Conservation (phyloP, 2,888 invertebrate species). For the Tiliacea citrago region DNA sequence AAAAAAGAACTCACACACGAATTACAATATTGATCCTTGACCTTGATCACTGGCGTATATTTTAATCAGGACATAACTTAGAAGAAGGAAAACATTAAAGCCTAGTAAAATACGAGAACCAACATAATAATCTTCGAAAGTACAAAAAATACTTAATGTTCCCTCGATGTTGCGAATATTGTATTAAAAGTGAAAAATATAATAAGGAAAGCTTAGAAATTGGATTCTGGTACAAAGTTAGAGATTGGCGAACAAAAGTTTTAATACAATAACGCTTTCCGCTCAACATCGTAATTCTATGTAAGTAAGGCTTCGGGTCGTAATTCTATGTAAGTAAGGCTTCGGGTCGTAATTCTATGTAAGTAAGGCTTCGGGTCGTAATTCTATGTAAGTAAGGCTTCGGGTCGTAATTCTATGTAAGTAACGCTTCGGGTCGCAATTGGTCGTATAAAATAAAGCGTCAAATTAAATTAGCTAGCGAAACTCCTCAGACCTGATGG, state of each 20-base stretch:
- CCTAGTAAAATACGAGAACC: background rate
- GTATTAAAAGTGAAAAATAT: conserved; percentile 61
- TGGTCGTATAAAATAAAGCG: too few species aligned
- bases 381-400: too few species aligned
- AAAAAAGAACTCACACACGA: background rate
- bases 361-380: conserved; percentile 22
- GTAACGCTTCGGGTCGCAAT: conserved; percentile 32
- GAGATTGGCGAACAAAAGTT: conserved; percentile 51
- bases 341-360: too few species aligned
- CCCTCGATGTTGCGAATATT: conserved; percentile 52
- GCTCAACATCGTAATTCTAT: conserved; percentile 35
- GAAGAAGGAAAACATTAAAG: background rate
- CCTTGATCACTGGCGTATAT: background rate
- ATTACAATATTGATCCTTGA: too few species aligned
- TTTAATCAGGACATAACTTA: background rate
- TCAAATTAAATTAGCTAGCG: too few species aligned
- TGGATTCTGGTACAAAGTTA: conserved; percentile 56
- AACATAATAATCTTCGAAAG: conserved; percentile 21
- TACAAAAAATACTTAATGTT: conserved; percentile 41
- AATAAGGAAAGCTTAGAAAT: conserved; percentile 55
- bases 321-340: too few species aligned
- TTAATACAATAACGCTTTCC: conserved; percentile 58
- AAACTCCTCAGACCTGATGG: too few species aligned
- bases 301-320: conserved; percentile 32
- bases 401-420: conserved; percentile 38